Percentiles rank a stretch among this genome's conserved stretches.
These are phyloP conservation scores for Oxyteleia sp. DNA, from an alignment of 2,888 invertebrate genomes.

Conservation along the genomic window DNA sequence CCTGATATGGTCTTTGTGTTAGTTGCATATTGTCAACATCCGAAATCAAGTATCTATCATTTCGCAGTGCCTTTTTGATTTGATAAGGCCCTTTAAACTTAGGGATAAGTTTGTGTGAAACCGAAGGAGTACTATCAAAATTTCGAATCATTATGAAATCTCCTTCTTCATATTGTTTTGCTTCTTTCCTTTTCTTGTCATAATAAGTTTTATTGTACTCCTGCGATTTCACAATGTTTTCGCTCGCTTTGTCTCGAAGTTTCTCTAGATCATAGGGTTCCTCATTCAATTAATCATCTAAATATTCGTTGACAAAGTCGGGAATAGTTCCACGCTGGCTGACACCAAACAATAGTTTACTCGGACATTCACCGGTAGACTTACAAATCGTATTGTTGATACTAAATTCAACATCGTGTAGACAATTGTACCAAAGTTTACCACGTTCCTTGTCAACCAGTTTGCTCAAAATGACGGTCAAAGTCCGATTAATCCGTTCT, in stretches of 20 bases:
- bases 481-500: slow-evolving; percentile 1
- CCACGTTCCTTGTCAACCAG: background rate
- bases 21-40: slow-evolving; percentile 68
- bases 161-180: slow-evolving; percentile 57
- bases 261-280: slow-evolving; percentile 10
- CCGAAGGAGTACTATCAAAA: slow-evolving; percentile 63
- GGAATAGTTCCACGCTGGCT: slow-evolving; percentile 75
- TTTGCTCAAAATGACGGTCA: slow-evolving; percentile 10
- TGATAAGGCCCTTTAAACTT: slow-evolving; percentile 71
- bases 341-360: slow-evolving; percentile 78
- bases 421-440: slow-evolving; percentile 7
- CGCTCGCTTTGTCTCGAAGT: slow-evolving; percentile 26
- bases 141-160: slow-evolving; percentile 73
- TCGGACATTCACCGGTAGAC: slow-evolving; percentile 76
- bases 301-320: slow-evolving; percentile 65
- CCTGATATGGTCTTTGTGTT: slow-evolving; percentile 59
- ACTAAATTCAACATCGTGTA: slow-evolving; percentile 2
- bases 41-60: slow-evolving; percentile 70
- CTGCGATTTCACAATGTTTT: slow-evolving; percentile 74
- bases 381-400: slow-evolving; percentile 9
- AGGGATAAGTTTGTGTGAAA: slow-evolving; percentile 70
- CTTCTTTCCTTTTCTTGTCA: slow-evolving; percentile 76
- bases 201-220: slow-evolving; percentile 75
- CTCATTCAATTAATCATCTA: slow-evolving; percentile 46
- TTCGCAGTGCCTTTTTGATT: slow-evolving; percentile 61